Base-by-base conservation (phyloP, 2,888 invertebrate species). In the Leucania comma region DNA sequence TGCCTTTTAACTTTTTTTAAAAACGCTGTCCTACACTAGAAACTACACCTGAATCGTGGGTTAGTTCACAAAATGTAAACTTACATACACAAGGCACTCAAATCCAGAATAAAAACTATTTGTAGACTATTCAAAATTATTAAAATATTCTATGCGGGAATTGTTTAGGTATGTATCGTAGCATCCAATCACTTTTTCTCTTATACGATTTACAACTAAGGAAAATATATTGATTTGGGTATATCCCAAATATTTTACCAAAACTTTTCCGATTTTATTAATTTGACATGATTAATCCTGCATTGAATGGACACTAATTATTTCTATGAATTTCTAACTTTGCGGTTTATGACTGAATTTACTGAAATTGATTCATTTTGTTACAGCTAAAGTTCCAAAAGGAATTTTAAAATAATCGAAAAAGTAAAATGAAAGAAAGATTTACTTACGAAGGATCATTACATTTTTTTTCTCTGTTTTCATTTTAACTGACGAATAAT, bases 251-350 rank as follows among this genome's bases (percentile, higher is more conserved):
- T 68, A 63, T n/a, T 24, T 20, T 22, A n/a, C 5, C 24, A 38
- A 12, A 12, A 35, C 22, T 50, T 48, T 62, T 58, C 71, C 57
- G 48, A 38, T 70, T n/a, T n/a, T 20, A 20, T 50, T 69, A 59
- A 48, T 59, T 53, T 26, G 12, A 12, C 9, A 53, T 70, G 56
- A 64, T 22, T 70, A 69, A 74, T 63, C 5, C 20, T 75, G 75
- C n/a, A 63, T 46, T 63, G 50, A 75, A 75, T 60, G 8, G 50
- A 5, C 0, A 69, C 38, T 64, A 51, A 56, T 50, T 54, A 64
- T 56, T 64, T 70, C 56, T 29, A n/a, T 29, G 53, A 59, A 63
- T 14, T 32, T 46, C 1, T 24, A 42, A 50, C 17, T 46, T 59
- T 65, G 75, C 29, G 32, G 65, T 58, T 38, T 1, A 65, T 71